These are phyloP conservation scores for Deilephila elpenor DNA, from an alignment of 2,888 invertebrate genomes.

Conservation along the genomic window DNA sequence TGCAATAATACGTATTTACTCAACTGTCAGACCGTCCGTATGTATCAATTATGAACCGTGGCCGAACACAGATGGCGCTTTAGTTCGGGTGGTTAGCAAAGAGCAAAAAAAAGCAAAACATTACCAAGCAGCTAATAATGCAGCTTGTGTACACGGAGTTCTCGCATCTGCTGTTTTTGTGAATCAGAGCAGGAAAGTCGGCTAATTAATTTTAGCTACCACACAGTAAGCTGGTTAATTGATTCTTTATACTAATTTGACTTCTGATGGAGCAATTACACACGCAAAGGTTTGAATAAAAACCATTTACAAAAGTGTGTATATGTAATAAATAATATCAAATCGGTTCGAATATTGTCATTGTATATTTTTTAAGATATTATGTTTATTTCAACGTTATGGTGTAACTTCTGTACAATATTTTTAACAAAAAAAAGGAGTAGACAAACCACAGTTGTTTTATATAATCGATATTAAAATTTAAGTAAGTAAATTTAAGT, in stretches of 20 bases:
- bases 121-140: conserved; percentile 76
- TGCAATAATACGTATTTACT: conserved; percentile 22
- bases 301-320: not conserved
- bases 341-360: not conserved
- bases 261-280: conserved; percentile 5
- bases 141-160: conserved; percentile 66
- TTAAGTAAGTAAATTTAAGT: not conserved
- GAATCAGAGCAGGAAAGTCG: conserved; percentile 66
- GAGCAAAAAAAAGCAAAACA: conserved; percentile 68
- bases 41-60: conserved; percentile 58
- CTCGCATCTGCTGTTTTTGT: conserved; percentile 80
- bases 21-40: conserved; percentile 43
- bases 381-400: not conserved
- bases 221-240: conserved; percentile 69
- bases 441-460: too few relatives aligned
- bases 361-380: not conserved
- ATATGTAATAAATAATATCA: not conserved
- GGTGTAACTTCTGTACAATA: too few relatives aligned
- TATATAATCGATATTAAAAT: not conserved
- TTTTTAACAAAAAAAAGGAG: too few relatives aligned
- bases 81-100: conserved; percentile 71
- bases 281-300: not conserved
- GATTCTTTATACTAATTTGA: conserved; percentile 64
- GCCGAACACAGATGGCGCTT: conserved; percentile 75
- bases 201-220: conserved; percentile 77